These are phyloP conservation scores for Volucella inanis DNA, from an alignment of 2,888 invertebrate genomes.

Conservation along the genomic window DNA sequence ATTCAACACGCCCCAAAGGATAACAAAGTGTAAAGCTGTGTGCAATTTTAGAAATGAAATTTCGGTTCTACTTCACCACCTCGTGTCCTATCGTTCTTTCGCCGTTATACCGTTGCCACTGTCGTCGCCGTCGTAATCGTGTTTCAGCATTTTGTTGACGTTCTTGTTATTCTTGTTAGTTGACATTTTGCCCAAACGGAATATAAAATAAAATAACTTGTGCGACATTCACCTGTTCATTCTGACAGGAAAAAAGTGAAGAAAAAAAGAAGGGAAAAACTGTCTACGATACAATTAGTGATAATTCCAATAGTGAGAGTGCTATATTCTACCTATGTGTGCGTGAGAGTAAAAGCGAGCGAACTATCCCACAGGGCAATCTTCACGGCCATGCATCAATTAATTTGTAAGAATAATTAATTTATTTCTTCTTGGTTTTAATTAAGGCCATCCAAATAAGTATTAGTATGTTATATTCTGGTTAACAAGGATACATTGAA, in stretches of 20 bases:
- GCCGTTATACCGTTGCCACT: not conserved
- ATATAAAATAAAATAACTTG: slow-evolving; percentile 12
- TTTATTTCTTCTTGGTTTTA: slow-evolving; percentile 55
- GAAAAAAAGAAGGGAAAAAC: not conserved
- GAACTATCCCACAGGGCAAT: slow-evolving; percentile 17
- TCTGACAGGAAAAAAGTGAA: slow-evolving; percentile 15
- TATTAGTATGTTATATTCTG: no score
- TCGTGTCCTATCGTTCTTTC: not conserved
- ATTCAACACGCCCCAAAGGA: slow-evolving; percentile 52
- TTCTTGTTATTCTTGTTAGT: slow-evolving; percentile 21
- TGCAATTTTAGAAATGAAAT: slow-evolving; percentile 20
- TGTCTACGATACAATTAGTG: not conserved
- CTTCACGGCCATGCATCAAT: slow-evolving; percentile 65
- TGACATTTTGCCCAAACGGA: not conserved
- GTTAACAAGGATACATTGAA: no score
- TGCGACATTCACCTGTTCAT: slow-evolving; percentile 46
- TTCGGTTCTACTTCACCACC: not conserved
- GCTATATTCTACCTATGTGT: not conserved
- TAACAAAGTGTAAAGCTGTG: slow-evolving; percentile 59
- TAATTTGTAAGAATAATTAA: slow-evolving; percentile 71
- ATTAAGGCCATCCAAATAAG: not conserved
- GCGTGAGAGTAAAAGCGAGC: slow-evolving; percentile 21
- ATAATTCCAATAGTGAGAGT: slow-evolving; percentile 43
- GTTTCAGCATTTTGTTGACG: not conserved
- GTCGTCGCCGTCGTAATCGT: not conserved